Conservation (phyloP, 2,888 invertebrate species). For the Ophion obscuratus region DNA sequence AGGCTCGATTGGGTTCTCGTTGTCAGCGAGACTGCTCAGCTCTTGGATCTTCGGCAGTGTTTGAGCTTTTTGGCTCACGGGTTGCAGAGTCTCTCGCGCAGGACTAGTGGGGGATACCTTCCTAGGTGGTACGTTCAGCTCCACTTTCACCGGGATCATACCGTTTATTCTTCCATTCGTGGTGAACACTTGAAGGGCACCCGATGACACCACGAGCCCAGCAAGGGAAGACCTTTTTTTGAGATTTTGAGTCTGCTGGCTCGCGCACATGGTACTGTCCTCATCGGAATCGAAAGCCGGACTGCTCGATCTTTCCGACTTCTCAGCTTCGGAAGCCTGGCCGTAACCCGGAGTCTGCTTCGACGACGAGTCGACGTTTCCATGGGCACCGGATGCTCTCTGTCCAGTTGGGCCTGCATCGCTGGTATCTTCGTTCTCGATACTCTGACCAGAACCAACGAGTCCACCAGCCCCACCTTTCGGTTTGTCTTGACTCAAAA, state of each 20-base stretch:
- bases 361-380: constrained; percentile 60
- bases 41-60: constrained; percentile 88
- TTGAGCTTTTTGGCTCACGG: constrained; percentile 80
- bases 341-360: constrained; percentile 72
- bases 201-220: constrained; percentile 89
- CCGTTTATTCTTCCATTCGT: constrained; percentile 79
- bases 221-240: constrained; percentile 89
- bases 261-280: constrained; percentile 88
- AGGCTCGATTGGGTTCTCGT: constrained; percentile 84
- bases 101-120: constrained; percentile 82
- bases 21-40: constrained; percentile 86
- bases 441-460: constrained; percentile 77
- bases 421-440: constrained; percentile 69
- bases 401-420: constrained; percentile 65
- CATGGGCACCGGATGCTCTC: constrained; percentile 65
- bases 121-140: constrained; percentile 71
- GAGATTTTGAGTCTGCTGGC: constrained; percentile 79
- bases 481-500: constrained; percentile 90
- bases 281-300: constrained; percentile 98
- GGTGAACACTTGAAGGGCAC: constrained; percentile 84
- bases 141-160: constrained; percentile 75
- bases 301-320: constrained; percentile 94
- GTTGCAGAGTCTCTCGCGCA: constrained; percentile 68
- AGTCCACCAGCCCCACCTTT: constrained; percentile 85
- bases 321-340: constrained; percentile 87